These are phyloP conservation scores for Sander vitreus DNA, from an alignment of 2,113 vertebrate species.

Conservation along the genomic window DNA sequence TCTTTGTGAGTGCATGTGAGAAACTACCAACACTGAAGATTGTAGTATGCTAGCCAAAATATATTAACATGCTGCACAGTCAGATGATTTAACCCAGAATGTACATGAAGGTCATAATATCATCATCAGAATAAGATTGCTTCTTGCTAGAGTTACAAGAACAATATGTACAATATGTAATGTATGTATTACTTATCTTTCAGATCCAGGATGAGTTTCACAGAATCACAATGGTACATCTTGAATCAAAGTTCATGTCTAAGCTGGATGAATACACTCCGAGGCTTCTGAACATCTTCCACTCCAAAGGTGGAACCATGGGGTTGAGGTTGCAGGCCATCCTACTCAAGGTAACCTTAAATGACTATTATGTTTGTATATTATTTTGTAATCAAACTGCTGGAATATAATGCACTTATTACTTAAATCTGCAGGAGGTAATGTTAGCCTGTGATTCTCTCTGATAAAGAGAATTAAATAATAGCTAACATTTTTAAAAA, in stretches of 20 bases:
- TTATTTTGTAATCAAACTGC: not conserved
- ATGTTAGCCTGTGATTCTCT: slow-evolving; percentile 8
- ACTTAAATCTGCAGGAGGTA: not conserved
- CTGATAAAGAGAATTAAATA: not conserved
- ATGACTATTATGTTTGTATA: not conserved
- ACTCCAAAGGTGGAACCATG: slow-evolving; percentile 34
- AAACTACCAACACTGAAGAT: too few species aligned
- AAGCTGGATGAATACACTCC: slow-evolving; percentile 54
- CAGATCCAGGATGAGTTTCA: slow-evolving; percentile 49
- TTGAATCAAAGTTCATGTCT: slow-evolving; percentile 48
- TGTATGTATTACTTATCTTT: slow-evolving; percentile 20
- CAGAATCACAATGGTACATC: slow-evolving; percentile 40
- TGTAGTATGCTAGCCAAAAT: too few species aligned
- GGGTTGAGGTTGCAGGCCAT: slow-evolving; percentile 36
- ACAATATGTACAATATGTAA: not conserved
- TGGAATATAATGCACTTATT: not conserved
- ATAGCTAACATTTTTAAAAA: too few species aligned
- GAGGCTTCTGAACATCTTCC: slow-evolving; percentile 47
- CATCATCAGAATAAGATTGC: too few species aligned
- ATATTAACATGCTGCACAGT: too few species aligned
- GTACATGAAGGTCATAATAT: too few species aligned
- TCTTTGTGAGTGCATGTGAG: too few species aligned
- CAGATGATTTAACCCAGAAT: too few species aligned
- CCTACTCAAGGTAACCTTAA: slow-evolving; percentile 29
- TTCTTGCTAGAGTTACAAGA: too few species aligned